These are phyloP conservation scores for Drosophila setifemur DNA, from an alignment of 1,140 invertebrate species.

Conservation along the genomic window DNA sequence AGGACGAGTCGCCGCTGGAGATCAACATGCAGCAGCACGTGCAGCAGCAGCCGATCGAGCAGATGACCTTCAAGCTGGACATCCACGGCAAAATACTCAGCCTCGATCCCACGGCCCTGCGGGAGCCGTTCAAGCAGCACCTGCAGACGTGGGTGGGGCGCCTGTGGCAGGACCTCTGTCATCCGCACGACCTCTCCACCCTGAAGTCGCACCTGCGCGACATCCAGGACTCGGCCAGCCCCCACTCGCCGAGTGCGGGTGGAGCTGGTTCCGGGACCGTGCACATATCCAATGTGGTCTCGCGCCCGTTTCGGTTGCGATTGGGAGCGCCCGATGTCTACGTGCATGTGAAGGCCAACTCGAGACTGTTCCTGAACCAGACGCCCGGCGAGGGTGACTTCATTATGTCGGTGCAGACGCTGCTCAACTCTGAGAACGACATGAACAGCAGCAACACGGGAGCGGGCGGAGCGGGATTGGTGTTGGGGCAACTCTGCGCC, in stretches of 20 bases:
- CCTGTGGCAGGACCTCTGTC: constrained; percentile 88
- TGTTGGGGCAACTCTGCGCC: constrained; percentile 49
- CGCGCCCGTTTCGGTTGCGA: constrained; percentile 90
- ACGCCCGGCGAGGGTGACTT: constrained; percentile 90
- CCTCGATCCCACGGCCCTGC: constrained; percentile 89
- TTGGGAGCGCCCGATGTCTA: constrained; percentile 88
- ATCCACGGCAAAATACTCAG: constrained; percentile 91
- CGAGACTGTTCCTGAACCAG: constrained; percentile 90
- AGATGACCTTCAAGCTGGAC: constrained; percentile 96
- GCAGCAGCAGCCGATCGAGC: constrained; percentile 87
- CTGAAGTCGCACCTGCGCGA: constrained; percentile 90
- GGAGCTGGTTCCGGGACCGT: constrained; percentile 16
- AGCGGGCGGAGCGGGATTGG: constrained; percentile 20
- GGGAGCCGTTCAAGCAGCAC: constrained; percentile 86
- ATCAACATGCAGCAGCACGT: constrained; percentile 84
- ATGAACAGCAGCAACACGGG: constrained; percentile 83
- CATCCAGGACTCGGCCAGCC: constrained; percentile 85
- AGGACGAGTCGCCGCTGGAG: constrained; percentile 88
- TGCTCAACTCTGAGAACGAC: constrained; percentile 86
- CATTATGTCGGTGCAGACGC: constrained; percentile 95
- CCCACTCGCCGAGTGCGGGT: constrained; percentile 59
- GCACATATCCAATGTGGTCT: constrained; percentile 78
- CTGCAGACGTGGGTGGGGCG: constrained; percentile 86
- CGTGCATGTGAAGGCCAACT: constrained; percentile 93
- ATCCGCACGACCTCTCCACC: constrained; percentile 88